Base-by-base conservation (phyloP, 2,113 vertebrate genomes). In the Turnix velox region DNA sequence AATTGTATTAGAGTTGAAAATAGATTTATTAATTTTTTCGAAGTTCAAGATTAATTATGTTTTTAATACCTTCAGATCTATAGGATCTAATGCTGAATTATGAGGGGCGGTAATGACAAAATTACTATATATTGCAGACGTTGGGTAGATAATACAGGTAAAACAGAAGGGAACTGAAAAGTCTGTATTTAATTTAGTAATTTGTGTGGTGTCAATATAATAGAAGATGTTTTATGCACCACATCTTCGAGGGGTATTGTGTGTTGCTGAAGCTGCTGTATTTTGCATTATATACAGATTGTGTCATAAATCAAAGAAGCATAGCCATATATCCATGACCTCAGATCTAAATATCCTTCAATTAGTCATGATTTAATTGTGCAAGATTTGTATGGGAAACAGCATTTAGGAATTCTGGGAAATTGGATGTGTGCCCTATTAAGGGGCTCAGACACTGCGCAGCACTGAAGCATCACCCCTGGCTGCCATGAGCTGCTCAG, bases 11-110 rank as follows among this genome's bases (percentile, higher is more conserved):
- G 33, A 62, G 6, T 69, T 77, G 85, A 74, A 62, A 20, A 2
- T 17, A 52, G 23, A 9, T 39, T 76, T 43, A 61, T 42, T 74
- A 54, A 40, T 18, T 51, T 71, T 83, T 76, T 12, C 20, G 25
- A 58, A 55, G 4, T 43, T 84, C 51, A 62, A 19, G 20, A 39
- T 54, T 39, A 63, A 61, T 91, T 87, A 6, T 39, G 17, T 80
- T 91, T 93, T 93, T 81, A 63, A 40, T 74, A 84, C 8, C n/a
- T 67, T 17, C 24, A 63, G 4, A 5, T 78, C 84, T 87, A 39
- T 81, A 30, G 69, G 30, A 39, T 71, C n/a, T 45, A 46, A 69
- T 92, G 46, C 16, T 88, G 63, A 90, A 83, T 83, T 85, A 73
- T 16, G 43, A 71, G 71, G 23, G 23, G 35, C 87, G 80, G 35